Evolutionary conservation across 2,888 invertebrate genomes (phyloP), one percentile per base, ranked within the genome.

Genomic region (Platycheirus rosarum): DNA sequence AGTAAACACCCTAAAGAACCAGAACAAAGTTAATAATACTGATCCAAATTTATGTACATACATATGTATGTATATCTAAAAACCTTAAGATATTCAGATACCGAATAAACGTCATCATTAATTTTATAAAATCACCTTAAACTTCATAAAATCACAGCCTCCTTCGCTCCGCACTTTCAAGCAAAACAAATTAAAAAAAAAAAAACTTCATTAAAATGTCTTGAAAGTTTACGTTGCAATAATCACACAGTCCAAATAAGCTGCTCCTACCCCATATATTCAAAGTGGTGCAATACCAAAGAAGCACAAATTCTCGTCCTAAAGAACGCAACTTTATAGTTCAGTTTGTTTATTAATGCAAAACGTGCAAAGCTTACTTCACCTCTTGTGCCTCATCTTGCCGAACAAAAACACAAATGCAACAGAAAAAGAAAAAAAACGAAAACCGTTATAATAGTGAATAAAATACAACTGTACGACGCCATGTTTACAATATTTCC

Each of bases 301-400:
- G 9, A 32, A 32, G 29, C 6, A 9, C 35, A 44, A 44, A 32
- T 53, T 18, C 60, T 8, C 9, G 29, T 35, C 32, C 6, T 32
- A 13, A 32, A 29, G 46, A 32, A 35, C 29, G 63, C 76, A 68
- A 82, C 76, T 73, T 82, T 76, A 44, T 82, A 62, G 53, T 82
- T 76, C 63, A 66, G 42, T 44, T 69, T 73, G 48, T 68, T 60
- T 82, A 77, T 77, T 73, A 82, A 82, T 76, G 80, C 76, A 82
- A 76, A 76, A 55, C 76, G 66, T 82, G 71, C 76, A 76, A 62
- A 32, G 20, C 40, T 68, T 63, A 32, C 29, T 23, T 37, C 55
- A 35, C 20, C 35, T n/a, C 20, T 48, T 20, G 13, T 13, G n/a
- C 18, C 29, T 60, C 29, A 5, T 1, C 13, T 6, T 8, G 13